phyloP scores from a whole-genome alignment of 1,140 invertebrate genomes.

The Bathynomus jamesi region DNA sequence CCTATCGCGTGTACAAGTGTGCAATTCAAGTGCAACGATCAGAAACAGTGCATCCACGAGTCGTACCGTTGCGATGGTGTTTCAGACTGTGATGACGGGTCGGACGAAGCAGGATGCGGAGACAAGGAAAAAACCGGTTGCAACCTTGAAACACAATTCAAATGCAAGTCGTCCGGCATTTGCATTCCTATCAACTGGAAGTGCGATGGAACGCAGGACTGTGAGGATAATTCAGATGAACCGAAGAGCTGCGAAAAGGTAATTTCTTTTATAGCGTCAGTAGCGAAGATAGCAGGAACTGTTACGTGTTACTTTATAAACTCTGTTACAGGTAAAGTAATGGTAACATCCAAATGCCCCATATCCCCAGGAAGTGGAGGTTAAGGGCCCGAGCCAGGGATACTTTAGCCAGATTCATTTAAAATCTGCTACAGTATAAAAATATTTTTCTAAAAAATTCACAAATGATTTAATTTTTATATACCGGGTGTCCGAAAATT shows the following conservation, averaged over 20 bases:
- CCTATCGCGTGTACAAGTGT: conserved; percentile 84
- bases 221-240: conserved; percentile 86
- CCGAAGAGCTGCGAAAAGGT: conserved; percentile 65
- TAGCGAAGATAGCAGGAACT: neutral
- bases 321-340: too few species aligned
- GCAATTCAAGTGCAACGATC: conserved; percentile 87
- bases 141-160: conserved; percentile 80
- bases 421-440: too few species aligned
- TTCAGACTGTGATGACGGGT: conserved; percentile 72
- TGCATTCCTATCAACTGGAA: conserved; percentile 91
- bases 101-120: conserved; percentile 79
- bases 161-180: conserved; percentile 67
- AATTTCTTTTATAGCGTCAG: conserved; percentile 21
- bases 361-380: too few species aligned
- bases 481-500: too few species aligned
- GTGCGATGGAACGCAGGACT: conserved; percentile 87
- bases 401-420: too few species aligned
- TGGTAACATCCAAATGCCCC: too few species aligned
- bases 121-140: conserved; percentile 73
- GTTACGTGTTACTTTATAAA: too few species aligned
- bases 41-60: conserved; percentile 84
- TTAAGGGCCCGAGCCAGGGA: too few species aligned
- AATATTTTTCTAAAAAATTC: too few species aligned
- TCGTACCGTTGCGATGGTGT: conserved; percentile 92
- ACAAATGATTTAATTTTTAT: too few species aligned